Percentiles rank a stretch among this genome's conserved stretches.
Evolutionary conservation across 2,113 vertebrate species (phyloP).

Genomic region (Montifringilla adamsi): DNA sequence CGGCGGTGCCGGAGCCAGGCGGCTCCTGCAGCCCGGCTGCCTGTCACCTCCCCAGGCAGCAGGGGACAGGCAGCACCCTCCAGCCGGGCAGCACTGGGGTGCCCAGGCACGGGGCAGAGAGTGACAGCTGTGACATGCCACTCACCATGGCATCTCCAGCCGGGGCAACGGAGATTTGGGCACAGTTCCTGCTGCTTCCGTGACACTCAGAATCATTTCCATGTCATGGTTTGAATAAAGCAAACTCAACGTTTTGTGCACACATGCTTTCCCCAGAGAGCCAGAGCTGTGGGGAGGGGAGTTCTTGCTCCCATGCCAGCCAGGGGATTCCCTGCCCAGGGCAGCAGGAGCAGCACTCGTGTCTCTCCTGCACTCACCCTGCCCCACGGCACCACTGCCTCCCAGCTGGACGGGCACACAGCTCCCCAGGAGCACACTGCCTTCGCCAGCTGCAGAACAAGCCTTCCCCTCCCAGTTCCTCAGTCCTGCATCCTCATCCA

Average conservation of each 20-base stretch:
- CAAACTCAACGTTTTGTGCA: not conserved
- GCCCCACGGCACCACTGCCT: accelerated
- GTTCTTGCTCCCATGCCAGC: accelerated
- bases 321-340: accelerated
- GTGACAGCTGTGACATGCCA: accelerated
- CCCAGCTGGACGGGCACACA: accelerated
- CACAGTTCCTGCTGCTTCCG: not conserved
- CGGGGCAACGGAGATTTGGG: accelerated
- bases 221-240: not conserved
- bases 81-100: not conserved
- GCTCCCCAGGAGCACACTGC: not conserved
- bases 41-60: accelerated
- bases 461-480: not conserved
- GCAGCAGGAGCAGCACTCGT: accelerated
- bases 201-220: not conserved
- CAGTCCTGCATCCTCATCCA: not conserved
- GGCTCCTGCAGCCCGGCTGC: accelerated
- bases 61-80: not conserved
- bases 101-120: accelerated
- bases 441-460: accelerated
- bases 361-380: accelerated
- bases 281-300: not conserved
- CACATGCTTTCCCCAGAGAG: accelerated
- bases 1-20: accelerated
- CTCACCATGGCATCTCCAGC: not conserved